Base-by-base conservation (phyloP, 1,140 invertebrate species). In the Apis cerana region DNA sequence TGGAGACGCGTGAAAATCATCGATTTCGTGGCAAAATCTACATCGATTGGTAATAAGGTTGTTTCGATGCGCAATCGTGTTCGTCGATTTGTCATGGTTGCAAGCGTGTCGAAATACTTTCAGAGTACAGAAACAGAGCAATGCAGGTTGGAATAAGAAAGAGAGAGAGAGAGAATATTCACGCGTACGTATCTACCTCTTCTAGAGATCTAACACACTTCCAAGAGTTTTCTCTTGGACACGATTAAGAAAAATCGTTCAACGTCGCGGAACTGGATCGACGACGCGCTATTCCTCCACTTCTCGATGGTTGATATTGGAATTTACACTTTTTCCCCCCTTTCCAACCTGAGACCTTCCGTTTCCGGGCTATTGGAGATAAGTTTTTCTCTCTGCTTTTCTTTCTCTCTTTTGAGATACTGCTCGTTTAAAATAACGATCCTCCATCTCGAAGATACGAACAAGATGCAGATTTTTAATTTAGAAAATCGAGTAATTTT, bases 171-270 rank as follows among this genome's bases (percentile, higher is more conserved):
- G 43, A 13, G 33, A 54, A 70, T 59, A 69, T 69, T 43, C 76
- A 27, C 54, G 3, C 65, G 62, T 50, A 50, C 19, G 52, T 27
- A 48, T 33, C n/a, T 13, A 64, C 43, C 27, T n/a, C 23, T 64
- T n/a, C 19, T n/a, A 50, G 64, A 78, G 64, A 58, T 58, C 52
- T 69, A 69, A 69, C 76, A 78, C 65, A 69, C 64, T 78, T 69
- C 52, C 52, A 59, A 11, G 7, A 19, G 64, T 78, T 78, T 78
- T 78, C 76, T 78, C 64, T 43, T 12, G 17, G 48, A 19, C 15
- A 5, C 21, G 64, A 77, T 68, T 62, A 43, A 23, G 65, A 69
- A 58, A 69, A 78, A 78, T 69, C 33, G 62, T 23, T 54, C 62
- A 52, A 10, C 48, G 19, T 54, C 61, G 23, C 21, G 64, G 64